phyloP scores from a whole-genome alignment of 2,113 vertebrate species.

The Sebastes fasciatus region DNA sequence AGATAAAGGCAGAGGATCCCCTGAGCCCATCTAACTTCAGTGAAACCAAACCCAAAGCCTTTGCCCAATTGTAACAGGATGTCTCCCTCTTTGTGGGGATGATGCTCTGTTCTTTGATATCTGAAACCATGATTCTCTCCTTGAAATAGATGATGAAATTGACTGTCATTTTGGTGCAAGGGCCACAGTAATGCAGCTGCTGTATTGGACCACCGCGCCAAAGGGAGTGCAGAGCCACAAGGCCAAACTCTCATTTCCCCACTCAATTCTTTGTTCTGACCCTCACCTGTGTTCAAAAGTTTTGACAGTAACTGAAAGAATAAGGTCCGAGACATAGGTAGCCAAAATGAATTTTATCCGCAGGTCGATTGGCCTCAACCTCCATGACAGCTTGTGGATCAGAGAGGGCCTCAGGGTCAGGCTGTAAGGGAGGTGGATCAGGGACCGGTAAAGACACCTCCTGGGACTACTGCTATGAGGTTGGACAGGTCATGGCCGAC shows the following conservation, averaged over 20 bases:
- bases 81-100: constrained; percentile 26
- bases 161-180: constrained; percentile 52
- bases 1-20: constrained; percentile 18
- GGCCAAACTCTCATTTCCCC: constrained; percentile 46
- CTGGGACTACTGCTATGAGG: constrained; percentile 46
- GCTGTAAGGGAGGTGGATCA: constrained; percentile 49
- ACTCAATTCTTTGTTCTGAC: constrained; percentile 60
- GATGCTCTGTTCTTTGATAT: constrained; percentile 57
- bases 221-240: constrained; percentile 32
- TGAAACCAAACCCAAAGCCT: constrained; percentile 32
- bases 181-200: constrained; percentile 24
- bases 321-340: constrained; percentile 32
- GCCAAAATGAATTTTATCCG: constrained; percentile 62
- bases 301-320: constrained; percentile 50
- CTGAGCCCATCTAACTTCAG: constrained; percentile 34
- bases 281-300: constrained; percentile 51
- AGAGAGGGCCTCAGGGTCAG: constrained; percentile 41
- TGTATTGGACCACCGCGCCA: constrained; percentile 16
- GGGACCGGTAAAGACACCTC: constrained; percentile 48
- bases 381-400: constrained; percentile 39
- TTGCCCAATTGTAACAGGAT: constrained; percentile 46
- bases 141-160: constrained; percentile 69
- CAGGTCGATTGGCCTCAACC: constrained; percentile 49
- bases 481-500: constrained; percentile 17
- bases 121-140: constrained; percentile 45